These are phyloP conservation scores for Nemoura dubitans DNA, from an alignment of 2,888 invertebrate species.

Conservation along the genomic window DNA sequence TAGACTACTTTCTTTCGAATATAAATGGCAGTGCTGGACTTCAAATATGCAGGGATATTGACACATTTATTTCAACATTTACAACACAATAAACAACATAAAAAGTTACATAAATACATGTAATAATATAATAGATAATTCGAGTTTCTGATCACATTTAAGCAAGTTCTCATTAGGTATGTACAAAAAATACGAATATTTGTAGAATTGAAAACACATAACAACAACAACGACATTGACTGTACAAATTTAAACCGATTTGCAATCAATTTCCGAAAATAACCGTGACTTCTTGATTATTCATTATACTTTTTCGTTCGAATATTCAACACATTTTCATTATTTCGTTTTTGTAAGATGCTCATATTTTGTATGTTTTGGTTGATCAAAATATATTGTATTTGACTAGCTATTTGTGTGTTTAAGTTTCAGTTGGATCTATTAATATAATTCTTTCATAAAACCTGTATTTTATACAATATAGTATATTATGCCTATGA, in stretches of 20 bases:
- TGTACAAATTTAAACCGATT: background rate
- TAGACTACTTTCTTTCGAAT: background rate
- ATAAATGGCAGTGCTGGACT: background rate
- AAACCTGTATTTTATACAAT: background rate
- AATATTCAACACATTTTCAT: too few species aligned
- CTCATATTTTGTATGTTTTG: background rate
- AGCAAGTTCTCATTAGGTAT: background rate
- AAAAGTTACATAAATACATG: background rate
- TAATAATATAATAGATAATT: background rate
- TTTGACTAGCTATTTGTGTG: background rate
- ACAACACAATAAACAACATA: constrained; percentile 25
- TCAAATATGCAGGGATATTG: constrained; percentile 8
- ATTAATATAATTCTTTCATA: too few species aligned
- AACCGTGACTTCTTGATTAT: background rate
- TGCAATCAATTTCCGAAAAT: background rate
- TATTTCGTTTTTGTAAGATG: background rate
- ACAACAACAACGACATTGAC: background rate
- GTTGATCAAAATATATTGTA: background rate
- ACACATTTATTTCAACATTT: constrained; percentile 14
- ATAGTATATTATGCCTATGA: background rate
- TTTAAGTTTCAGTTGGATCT: background rate
- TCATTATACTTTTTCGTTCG: background rate
- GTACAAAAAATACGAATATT: background rate
- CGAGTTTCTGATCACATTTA: constrained; percentile 26
- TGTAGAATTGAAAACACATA: constrained; percentile 13